A percentile compares a stretch with the other conserved stretches of the same genome.
Conservation (phyloP, 2,888 invertebrate genomes). For the Drosophila conformis region DNA sequence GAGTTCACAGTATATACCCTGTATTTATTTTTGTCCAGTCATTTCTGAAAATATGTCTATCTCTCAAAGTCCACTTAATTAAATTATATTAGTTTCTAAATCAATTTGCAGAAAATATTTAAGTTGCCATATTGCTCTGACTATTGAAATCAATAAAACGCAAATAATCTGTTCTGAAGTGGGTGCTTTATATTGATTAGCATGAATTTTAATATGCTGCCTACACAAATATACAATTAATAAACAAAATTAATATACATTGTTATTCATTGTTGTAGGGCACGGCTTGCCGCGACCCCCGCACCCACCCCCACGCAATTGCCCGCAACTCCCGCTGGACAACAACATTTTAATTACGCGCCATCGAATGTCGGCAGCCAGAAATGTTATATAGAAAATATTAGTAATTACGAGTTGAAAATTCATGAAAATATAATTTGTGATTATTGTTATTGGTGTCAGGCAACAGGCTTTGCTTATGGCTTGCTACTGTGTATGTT, state of each 20-base stretch:
- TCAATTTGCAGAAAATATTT: constrained; percentile 10
- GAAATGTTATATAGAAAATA: constrained; percentile 66
- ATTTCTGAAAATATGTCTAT: neutral
- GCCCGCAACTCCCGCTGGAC: constrained; percentile 45
- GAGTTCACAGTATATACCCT: neutral
- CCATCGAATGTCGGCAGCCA: constrained; percentile 53
- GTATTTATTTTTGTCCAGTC: neutral
- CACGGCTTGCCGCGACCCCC: neutral
- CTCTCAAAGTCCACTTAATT: neutral
- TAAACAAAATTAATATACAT: constrained; percentile 73
- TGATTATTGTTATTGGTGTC: constrained; percentile 82
- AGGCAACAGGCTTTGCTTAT: constrained; percentile 52
- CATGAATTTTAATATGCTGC: constrained; percentile 69
- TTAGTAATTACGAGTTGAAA: constrained; percentile 82
- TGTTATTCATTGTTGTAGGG: constrained; percentile 67
- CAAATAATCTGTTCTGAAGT: constrained; percentile 55
- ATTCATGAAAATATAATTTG: constrained; percentile 83
- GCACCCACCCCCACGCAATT: constrained; percentile 4
- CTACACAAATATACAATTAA: constrained; percentile 73
- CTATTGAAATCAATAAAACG: constrained; percentile 45
- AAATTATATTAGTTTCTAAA: neutral
- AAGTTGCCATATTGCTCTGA: constrained; percentile 1
- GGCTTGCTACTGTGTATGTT: constrained; percentile 12
- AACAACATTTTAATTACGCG: constrained; percentile 81
- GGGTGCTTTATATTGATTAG: constrained; percentile 86